Base-by-base conservation (phyloP, 2,113 vertebrate genomes). In the Elanus axillaris region DNA sequence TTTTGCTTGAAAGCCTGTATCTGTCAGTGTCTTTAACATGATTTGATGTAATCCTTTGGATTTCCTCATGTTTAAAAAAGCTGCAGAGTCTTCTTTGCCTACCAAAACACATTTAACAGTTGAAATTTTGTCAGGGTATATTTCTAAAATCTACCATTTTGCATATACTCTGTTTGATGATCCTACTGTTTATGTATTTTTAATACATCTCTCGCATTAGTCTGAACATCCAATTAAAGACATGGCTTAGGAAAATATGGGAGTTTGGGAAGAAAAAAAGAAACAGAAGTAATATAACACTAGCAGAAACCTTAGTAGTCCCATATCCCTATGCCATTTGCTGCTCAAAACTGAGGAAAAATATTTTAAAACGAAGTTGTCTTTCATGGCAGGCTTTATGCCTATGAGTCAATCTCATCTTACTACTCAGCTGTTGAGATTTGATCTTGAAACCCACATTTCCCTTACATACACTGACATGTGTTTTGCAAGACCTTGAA, bases 21-120 rank as follows among this genome's bases (percentile, higher is more conserved):
- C 87, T 94, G 71, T 87, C 93, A 91, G 89, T 82, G 78, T 82
- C 91, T 77, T 27, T 95, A 93, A 74, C 87, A 71, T 86, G 81
- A 88, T 79, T 87, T 91, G 87, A 86, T 97, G 71, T 91, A 94
- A 93, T 92, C 96, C 58, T 88, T 79, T 77, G 59, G 94, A 97
- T 97, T 97, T 84, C 71, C 92, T 97, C 71, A 55, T 84, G 42
- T 89, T 96, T 85, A 59, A 83, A 87, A 96, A 95, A 62, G 9
- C 80, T 89, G 73, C 88, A 81, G 73, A 69, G 78, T 63, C 38
- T 47, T 93, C 67, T 84, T 78, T 82, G 66, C 68, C 88, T 88
- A 73, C n/a, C 58, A 67, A 94, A 95, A 55, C 67, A 53, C 50
- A 63, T 76, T 91, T 82, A 85, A 77, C 87, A 83, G 62, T 82